Conservation (phyloP, 2,888 invertebrate species). For the Malacosoma neustria region DNA sequence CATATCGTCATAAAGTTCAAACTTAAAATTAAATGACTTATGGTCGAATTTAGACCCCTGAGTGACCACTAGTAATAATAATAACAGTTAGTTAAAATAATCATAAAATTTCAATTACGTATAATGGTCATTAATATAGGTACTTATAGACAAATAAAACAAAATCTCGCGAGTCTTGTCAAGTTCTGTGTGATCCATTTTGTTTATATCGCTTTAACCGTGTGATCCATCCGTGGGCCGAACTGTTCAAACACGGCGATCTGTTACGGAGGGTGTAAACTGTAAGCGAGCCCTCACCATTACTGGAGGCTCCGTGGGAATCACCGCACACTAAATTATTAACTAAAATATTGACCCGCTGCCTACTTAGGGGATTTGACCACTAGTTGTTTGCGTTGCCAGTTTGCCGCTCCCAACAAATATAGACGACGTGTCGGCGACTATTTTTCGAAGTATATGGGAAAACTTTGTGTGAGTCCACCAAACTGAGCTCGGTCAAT, state of each 20-base stretch:
- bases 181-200: too few relatives aligned
- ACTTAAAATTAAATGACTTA: too few relatives aligned
- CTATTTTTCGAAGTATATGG: constrained; percentile 63
- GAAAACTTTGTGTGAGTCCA: constrained; percentile 44
- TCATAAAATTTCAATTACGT: too few relatives aligned
- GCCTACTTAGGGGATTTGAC: constrained; percentile 74
- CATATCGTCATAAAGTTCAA: too few relatives aligned
- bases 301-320: constrained; percentile 44
- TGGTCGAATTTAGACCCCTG: too few relatives aligned
- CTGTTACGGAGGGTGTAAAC: constrained; percentile 44
- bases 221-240: constrained; percentile 13
- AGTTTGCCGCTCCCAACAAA: constrained; percentile 64
- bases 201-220: constrained; percentile 37
- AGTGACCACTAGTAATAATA: too few relatives aligned
- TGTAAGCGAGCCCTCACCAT: constrained; percentile 51
- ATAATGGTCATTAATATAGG: too few relatives aligned
- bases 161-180: too few relatives aligned
- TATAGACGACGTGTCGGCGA: constrained; percentile 39
- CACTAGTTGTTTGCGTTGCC: constrained; percentile 61
- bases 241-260: not conserved
- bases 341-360: constrained; percentile 72
- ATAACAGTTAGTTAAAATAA: too few relatives aligned
- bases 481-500: constrained; percentile 36
- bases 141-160: too few relatives aligned
- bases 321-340: constrained; percentile 63